Evolutionary conservation across 2,113 vertebrate genomes (phyloP).

Genomic region (Periophthalmus modestus): DNA sequence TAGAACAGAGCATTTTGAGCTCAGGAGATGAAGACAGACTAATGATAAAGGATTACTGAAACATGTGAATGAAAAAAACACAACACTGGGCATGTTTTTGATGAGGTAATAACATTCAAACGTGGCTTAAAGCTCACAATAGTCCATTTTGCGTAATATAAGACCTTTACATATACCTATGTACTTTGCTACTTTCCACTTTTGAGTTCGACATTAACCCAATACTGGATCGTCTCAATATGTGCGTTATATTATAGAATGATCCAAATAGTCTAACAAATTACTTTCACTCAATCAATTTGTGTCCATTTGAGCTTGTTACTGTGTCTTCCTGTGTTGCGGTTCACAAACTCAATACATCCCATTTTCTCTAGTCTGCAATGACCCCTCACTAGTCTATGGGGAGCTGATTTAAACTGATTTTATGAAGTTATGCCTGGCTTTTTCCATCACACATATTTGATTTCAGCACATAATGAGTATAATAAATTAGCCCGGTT

Average conservation of each 20-base stretch:
- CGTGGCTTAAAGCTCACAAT: no score
- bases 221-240: neutral
- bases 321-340: neutral
- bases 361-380: neutral
- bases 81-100: no score
- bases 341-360: neutral
- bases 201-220: neutral
- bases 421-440: conserved; percentile 7
- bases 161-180: no score
- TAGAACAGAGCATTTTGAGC: no score
- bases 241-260: neutral
- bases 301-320: neutral
- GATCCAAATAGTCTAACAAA: neutral
- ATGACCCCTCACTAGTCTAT: neutral
- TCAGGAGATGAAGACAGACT: no score
- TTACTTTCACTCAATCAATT: conserved; percentile 1
- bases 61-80: no score
- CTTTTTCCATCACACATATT: conserved; percentile 3
- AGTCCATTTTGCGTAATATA: no score
- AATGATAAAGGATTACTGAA: no score
- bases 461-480: conserved; percentile 8
- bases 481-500: neutral
- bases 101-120: no score
- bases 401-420: neutral
- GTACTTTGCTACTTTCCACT: no score